phyloP scores from a whole-genome alignment of 2,888 invertebrate species.

The Catocala sponsa region DNA sequence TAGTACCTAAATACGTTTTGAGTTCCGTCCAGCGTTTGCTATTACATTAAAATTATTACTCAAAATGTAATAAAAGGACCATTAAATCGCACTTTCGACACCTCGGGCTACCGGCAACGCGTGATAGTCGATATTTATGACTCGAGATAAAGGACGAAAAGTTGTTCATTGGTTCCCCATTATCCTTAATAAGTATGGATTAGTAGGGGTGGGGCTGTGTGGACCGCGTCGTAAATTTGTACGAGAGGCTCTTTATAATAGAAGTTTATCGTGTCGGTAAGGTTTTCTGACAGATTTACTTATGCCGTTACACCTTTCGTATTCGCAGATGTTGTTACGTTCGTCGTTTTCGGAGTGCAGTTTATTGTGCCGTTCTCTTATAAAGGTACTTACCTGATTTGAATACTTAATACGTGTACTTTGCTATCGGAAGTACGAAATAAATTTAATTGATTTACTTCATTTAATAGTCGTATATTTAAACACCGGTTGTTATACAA shows the following conservation, averaged over 20 bases:
- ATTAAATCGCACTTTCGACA: slow-evolving; percentile 78
- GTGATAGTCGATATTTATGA: slow-evolving; percentile 78
- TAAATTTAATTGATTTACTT: slow-evolving; percentile 15
- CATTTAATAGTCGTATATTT: background rate
- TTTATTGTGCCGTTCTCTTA: too few relatives aligned
- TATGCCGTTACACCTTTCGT: slow-evolving; percentile 20
- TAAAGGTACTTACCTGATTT: slow-evolving; percentile 27
- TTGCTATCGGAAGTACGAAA: slow-evolving; percentile 21
- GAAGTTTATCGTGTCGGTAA: slow-evolving; percentile 71
- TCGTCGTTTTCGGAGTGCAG: too few relatives aligned
- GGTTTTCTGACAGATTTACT: slow-evolving; percentile 40
- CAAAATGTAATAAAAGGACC: slow-evolving; percentile 68
- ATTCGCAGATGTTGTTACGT: background rate
- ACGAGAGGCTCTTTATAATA: slow-evolving; percentile 78
- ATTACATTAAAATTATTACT: slow-evolving; percentile 68
- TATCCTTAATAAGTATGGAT: slow-evolving; percentile 87
- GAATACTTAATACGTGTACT: slow-evolving; percentile 30
- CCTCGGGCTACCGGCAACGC: slow-evolving; percentile 69
- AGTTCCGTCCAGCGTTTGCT: slow-evolving; percentile 32
- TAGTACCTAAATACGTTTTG: slow-evolving; percentile 10
- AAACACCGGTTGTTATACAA: background rate
- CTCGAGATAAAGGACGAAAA: slow-evolving; percentile 80
- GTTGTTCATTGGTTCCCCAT: slow-evolving; percentile 84
- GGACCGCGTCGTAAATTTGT: slow-evolving; percentile 79
- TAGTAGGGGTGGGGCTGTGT: slow-evolving; percentile 75